phyloP scores from a whole-genome alignment of 1,140 invertebrate genomes.

The Probaryconus sp. region DNA sequence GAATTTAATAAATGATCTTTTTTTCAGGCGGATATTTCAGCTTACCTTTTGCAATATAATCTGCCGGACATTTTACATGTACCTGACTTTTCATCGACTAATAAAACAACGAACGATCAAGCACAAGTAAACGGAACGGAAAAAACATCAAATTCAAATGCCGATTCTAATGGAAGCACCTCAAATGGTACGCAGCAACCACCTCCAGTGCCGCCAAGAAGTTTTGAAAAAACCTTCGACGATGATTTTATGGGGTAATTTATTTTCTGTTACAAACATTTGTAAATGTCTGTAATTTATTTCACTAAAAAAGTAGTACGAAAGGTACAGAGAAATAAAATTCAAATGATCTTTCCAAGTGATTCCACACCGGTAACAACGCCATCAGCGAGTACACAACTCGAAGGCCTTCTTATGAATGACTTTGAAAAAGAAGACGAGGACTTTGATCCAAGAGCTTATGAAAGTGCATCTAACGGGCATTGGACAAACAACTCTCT shows the following conservation, averaged over 20 bases:
- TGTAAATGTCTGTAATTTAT: no score
- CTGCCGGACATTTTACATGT: constrained; percentile 79
- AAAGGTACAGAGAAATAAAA: no score
- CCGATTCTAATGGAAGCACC: constrained; percentile 75
- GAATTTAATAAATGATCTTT: constrained; percentile 28
- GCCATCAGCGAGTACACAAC: constrained; percentile 86
- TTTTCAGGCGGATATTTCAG: constrained; percentile 77
- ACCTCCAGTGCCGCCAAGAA: constrained; percentile 83
- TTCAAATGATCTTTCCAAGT: no score
- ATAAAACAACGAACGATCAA: constrained; percentile 51
- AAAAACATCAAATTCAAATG: constrained; percentile 59
- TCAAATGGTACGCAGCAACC: constrained; percentile 78
- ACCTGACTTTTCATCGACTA: constrained; percentile 62
- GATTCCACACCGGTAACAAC: constrained; percentile 70
- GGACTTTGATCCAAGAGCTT: constrained; percentile 87
- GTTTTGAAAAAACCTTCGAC: constrained; percentile 80
- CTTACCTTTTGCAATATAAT: constrained; percentile 77
- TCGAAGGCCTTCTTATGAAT: constrained; percentile 89
- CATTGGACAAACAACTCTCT: constrained; percentile 75
- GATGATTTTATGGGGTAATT: constrained; percentile 74
- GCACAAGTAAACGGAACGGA: constrained; percentile 68
- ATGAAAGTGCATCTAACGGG: constrained; percentile 80
- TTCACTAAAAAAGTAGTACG: no score
- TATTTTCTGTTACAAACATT: not conserved
- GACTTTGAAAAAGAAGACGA: constrained; percentile 84